Base-by-base conservation (phyloP, 1,140 invertebrate species). In the Trissolcus basalis region DNA sequence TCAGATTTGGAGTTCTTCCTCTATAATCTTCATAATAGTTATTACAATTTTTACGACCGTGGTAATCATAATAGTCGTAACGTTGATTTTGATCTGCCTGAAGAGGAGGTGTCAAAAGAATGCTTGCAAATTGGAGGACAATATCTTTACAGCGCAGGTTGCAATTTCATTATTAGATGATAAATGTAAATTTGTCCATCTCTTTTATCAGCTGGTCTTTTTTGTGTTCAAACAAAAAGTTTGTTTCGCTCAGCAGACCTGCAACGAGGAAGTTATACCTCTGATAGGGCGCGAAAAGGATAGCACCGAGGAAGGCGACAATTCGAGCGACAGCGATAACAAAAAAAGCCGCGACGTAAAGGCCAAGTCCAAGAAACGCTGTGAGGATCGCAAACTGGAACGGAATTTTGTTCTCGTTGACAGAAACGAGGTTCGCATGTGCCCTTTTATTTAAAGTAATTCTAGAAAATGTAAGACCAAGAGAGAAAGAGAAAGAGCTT, bases 1-100 rank as follows among this genome's bases (percentile, higher is more conserved):
- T 14, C 43, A 83, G 82, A 60, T 83, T 1, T 81, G 80, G 79
- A 67, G 47, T 43, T 80, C 76, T 10, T 80, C 79, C 1, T 76
- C 80, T 0, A 55, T 75, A 6, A 41, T 78, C 11, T 50, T 80
- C 10, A 67, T 71, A 47, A 47, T 74, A 9, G 43, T 80, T 0
- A 43, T 60, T 1, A 50, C 64, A 19, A n/a, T 81, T 43, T 67
- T 64, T 16, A 56, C 61, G 6, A 47, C 75, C 0, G 58, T 83
- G 8, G 49, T 76, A 10, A 69, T 80, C 8, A 64, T 65, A 4
- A 59, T 68, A 11, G 78, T 83, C 32, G 27, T 75, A 15, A 60
- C 74, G 41, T 72, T 76, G 48, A 55, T 77, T 15, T 12, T 77
- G 0, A 69, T 78, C 1, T 79, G 78, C 36, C 14, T 75, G 48